Conservation (phyloP, 2,113 vertebrate genomes). For the Varanus komodoensis region DNA sequence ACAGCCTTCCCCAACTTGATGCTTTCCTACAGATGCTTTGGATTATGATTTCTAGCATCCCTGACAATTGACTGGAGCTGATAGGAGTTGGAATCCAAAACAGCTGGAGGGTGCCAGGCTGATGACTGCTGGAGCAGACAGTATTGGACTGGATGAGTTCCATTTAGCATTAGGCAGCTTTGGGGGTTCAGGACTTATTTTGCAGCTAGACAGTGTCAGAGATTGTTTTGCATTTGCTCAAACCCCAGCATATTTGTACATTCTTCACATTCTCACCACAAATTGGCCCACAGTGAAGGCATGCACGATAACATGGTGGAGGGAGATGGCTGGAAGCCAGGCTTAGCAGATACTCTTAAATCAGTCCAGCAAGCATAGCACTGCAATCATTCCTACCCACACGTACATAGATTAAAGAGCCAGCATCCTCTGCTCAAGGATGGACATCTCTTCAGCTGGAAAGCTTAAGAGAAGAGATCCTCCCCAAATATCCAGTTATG, state of each 20-base stretch:
- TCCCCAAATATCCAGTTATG: conserved; percentile 1
- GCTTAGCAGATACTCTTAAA: not conserved
- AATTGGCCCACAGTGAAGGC: not conserved
- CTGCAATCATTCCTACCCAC: not conserved
- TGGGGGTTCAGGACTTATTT: not conserved
- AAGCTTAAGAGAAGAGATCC: not conserved
- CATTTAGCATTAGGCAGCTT: not conserved
- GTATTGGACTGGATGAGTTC: not conserved
- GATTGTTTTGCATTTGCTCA: not conserved
- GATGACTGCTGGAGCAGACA: not conserved
- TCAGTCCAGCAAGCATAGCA: not conserved
- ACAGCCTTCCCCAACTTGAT: too few relatives aligned
- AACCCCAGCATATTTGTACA: not conserved
- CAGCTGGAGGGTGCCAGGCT: not conserved
- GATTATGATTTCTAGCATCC: too few relatives aligned
- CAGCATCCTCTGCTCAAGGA: not conserved
- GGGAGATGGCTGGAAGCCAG: not conserved
- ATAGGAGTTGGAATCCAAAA: too few relatives aligned
- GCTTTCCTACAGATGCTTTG: too few relatives aligned
- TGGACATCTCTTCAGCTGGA: not conserved
- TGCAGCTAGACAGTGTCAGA: not conserved
- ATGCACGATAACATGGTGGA: not conserved
- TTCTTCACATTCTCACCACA: not conserved
- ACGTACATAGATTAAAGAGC: not conserved
- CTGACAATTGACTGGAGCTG: too few relatives aligned